A percentile compares a stretch with the other conserved stretches of the same genome.
Conservation (phyloP, 2,113 vertebrate species). For the Corydoras maculifer region DNA sequence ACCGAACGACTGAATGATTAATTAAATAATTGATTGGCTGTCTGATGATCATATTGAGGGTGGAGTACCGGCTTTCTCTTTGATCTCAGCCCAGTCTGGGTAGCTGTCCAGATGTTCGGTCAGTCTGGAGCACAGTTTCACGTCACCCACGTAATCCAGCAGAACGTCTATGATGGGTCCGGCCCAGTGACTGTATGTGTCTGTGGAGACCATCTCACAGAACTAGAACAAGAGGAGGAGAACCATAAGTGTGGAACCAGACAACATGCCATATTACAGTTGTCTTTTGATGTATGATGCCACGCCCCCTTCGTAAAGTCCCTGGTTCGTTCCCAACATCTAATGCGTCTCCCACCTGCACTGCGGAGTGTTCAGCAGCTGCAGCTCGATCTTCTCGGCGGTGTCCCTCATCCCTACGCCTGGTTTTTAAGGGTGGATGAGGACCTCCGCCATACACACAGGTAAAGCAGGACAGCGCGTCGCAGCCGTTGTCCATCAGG, state of each 20-base stretch:
- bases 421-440: slow-evolving; percentile 58
- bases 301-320: too few relatives aligned
- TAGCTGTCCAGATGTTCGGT: slow-evolving; percentile 80
- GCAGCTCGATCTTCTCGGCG: neutral
- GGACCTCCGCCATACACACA: slow-evolving; percentile 71
- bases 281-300: too few relatives aligned
- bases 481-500: slow-evolving; percentile 78
- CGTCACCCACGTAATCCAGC: slow-evolving; percentile 79
- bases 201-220: slow-evolving; percentile 76
- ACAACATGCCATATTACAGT: too few relatives aligned
- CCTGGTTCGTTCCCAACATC: too few relatives aligned
- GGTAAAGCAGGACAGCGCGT: slow-evolving; percentile 73
- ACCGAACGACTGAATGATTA: too few relatives aligned
- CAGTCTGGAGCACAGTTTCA: slow-evolving; percentile 73
- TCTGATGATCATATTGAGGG: neutral
- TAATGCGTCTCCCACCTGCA: slow-evolving; percentile 23
- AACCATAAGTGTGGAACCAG: too few relatives aligned
- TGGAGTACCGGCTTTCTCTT: slow-evolving; percentile 73
- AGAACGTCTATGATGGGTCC: slow-evolving; percentile 80
- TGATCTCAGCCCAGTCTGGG: slow-evolving; percentile 73
- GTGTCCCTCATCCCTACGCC: neutral
- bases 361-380: neutral
- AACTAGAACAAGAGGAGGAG: slow-evolving; percentile 56
- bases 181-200: slow-evolving; percentile 70
- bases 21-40: too few relatives aligned